A percentile compares a stretch with the other conserved stretches of the same genome.
phyloP scores from a whole-genome alignment of 1,140 invertebrate species.

The Conus ventricosus region DNA sequence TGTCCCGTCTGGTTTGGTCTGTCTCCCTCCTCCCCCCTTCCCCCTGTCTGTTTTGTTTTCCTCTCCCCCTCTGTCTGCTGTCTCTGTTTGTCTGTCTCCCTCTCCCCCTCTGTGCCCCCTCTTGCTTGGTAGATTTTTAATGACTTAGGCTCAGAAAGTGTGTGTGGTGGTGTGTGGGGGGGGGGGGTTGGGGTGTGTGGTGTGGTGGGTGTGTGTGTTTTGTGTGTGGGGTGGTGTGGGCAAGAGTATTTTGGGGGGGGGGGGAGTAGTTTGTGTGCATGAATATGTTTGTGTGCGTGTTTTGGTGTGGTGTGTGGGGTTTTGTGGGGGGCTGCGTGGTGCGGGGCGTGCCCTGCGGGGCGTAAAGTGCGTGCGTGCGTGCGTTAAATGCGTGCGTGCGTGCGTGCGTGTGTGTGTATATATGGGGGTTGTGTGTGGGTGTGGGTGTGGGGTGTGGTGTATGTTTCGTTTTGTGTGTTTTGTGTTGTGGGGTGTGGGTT shows the following conservation, averaged over 20 bases:
- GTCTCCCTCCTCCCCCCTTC: neutral
- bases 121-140: neutral
- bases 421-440: too few relatives aligned
- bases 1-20: neutral
- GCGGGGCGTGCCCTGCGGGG: too few relatives aligned
- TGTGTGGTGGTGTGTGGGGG: conserved; percentile 9
- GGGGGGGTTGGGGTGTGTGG: too few relatives aligned
- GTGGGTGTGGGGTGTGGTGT: too few relatives aligned
- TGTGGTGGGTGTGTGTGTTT: neutral
- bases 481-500: too few relatives aligned
- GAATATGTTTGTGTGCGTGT: neutral
- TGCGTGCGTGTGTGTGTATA: too few relatives aligned
- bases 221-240: too few relatives aligned
- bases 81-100: neutral
- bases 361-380: neutral
- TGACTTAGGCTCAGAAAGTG: too few relatives aligned
- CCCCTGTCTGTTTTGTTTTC: neutral
- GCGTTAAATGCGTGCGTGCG: too few relatives aligned
- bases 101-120: neutral
- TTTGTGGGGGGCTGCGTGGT: neutral
- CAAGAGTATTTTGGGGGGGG: too few relatives aligned
- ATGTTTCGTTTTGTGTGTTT: too few relatives aligned
- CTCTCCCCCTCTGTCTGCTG: neutral
- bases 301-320: neutral
- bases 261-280: too few relatives aligned